Evolutionary conservation across 2,888 invertebrate genomes (phyloP).

Genomic region (Habrosyne pyritoides): DNA sequence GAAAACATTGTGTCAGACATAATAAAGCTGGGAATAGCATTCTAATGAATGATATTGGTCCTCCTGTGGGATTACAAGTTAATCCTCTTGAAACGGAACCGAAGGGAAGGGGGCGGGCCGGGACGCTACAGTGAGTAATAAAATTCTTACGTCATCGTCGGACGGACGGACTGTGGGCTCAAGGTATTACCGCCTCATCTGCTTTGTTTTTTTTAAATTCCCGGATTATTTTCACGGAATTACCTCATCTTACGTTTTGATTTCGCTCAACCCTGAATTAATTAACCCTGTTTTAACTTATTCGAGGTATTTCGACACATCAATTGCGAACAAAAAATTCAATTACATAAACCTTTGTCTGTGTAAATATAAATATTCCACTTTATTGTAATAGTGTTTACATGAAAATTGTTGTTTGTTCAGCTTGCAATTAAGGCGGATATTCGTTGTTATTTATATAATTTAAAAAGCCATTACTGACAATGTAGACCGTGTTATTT

Average conservation of each 20-base stretch:
- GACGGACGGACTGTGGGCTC: slow-evolving; percentile 48
- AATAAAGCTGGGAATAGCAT: slow-evolving; percentile 75
- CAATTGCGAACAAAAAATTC: neutral
- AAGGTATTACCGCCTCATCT: slow-evolving; percentile 63
- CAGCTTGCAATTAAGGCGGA: neutral
- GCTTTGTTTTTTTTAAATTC: slow-evolving; percentile 51
- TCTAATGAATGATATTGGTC: slow-evolving; percentile 79
- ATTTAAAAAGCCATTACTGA: slow-evolving; percentile 19
- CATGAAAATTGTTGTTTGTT: too few species aligned
- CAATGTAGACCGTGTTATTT: slow-evolving; percentile 28
- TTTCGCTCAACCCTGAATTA: slow-evolving; percentile 13
- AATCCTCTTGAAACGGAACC: slow-evolving; percentile 76
- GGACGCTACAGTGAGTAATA: slow-evolving; percentile 59
- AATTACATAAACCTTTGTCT: neutral
- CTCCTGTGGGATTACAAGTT: slow-evolving; percentile 79
- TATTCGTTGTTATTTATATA: slow-evolving; percentile 4
- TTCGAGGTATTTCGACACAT: neutral
- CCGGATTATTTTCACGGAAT: slow-evolving; percentile 48
- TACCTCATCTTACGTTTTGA: slow-evolving; percentile 27
- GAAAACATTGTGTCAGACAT: slow-evolving; percentile 56
- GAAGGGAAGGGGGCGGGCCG: slow-evolving; percentile 38
- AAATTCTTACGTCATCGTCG: slow-evolving; percentile 74
- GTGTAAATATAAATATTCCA: neutral
- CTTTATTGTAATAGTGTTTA: neutral
- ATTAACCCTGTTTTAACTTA: neutral